These are phyloP conservation scores for Nipponia nippon DNA, from an alignment of 2,113 vertebrate species.

Conservation along the genomic window DNA sequence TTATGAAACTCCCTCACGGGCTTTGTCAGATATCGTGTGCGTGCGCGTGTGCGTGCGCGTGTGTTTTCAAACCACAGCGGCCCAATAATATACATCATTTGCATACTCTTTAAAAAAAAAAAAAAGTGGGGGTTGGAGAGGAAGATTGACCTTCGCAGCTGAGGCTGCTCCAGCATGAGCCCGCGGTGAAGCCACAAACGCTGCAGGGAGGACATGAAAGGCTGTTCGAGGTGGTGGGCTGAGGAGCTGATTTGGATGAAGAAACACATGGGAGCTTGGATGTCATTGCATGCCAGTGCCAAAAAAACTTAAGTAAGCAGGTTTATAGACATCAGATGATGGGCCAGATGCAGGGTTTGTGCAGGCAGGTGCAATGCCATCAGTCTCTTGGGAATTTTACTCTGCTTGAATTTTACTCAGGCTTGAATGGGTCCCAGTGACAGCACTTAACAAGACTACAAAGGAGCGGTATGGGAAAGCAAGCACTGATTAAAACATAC, in stretches of 20 bases:
- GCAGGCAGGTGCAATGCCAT: not conserved
- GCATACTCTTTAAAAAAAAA: conserved; percentile 2
- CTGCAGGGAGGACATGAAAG: not conserved
- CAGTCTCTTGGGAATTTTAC: not conserved
- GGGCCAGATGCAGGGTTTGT: not conserved
- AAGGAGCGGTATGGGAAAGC: conserved; percentile 35
- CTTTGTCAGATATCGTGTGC: conserved; percentile 36
- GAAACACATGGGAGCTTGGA: not conserved
- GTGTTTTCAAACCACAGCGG: conserved; percentile 39
- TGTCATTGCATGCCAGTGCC: not conserved
- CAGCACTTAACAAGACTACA: conserved; percentile 15
- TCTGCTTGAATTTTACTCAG: not conserved
- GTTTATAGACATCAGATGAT: not conserved
- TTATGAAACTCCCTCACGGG: conserved; percentile 55
- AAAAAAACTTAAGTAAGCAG: not conserved
- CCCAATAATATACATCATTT: conserved; percentile 54
- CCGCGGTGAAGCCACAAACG: fast-evolving
- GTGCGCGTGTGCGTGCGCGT: conserved; percentile 52
- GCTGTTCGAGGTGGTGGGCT: not conserved
- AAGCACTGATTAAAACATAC: conserved; percentile 36
- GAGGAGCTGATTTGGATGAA: not conserved
- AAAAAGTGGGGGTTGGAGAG: not conserved
- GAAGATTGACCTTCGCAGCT: not conserved
- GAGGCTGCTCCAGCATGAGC: not conserved
- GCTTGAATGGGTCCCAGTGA: not conserved